Conservation (phyloP, 2,797 vertebrate genomes). For the Atherinosoma microstoma region DNA sequence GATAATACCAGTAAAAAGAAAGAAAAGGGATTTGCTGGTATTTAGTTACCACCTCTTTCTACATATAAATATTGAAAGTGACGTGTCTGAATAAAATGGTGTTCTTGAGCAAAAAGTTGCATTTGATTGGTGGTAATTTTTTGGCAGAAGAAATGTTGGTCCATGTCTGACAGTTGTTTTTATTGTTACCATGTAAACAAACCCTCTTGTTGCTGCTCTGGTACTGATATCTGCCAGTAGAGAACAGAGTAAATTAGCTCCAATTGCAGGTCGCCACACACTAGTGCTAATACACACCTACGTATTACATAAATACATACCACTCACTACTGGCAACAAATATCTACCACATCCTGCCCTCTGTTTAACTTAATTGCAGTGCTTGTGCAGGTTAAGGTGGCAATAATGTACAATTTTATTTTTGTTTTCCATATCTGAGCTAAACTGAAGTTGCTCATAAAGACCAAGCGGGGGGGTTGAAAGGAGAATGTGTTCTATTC, state of each 20-base stretch:
- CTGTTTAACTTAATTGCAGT: slow-evolving; percentile 66
- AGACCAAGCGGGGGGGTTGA: slow-evolving; percentile 30
- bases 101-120: too few species aligned
- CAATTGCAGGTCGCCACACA: slow-evolving; percentile 25
- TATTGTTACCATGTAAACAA: slow-evolving; percentile 62
- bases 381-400: slow-evolving; percentile 37
- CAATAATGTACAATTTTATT: slow-evolving; percentile 40
- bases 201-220: slow-evolving; percentile 54
- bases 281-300: background rate
- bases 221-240: slow-evolving; percentile 43
- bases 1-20: background rate
- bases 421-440: slow-evolving; percentile 64
- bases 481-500: slow-evolving; percentile 43
- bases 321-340: slow-evolving; percentile 29
- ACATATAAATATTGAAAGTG: too few species aligned
- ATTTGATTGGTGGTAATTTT: background rate
- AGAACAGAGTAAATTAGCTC: slow-evolving; percentile 59
- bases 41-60: too few species aligned
- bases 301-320: slow-evolving; percentile 1
- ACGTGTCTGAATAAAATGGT: too few species aligned
- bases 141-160: background rate
- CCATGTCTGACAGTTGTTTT: background rate
- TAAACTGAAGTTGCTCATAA: slow-evolving; percentile 39
- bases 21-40: background rate
- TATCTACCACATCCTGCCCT: slow-evolving; percentile 42